Base-by-base conservation (phyloP, 2,888 invertebrate genomes). In the Camptogramma bilineatum region DNA sequence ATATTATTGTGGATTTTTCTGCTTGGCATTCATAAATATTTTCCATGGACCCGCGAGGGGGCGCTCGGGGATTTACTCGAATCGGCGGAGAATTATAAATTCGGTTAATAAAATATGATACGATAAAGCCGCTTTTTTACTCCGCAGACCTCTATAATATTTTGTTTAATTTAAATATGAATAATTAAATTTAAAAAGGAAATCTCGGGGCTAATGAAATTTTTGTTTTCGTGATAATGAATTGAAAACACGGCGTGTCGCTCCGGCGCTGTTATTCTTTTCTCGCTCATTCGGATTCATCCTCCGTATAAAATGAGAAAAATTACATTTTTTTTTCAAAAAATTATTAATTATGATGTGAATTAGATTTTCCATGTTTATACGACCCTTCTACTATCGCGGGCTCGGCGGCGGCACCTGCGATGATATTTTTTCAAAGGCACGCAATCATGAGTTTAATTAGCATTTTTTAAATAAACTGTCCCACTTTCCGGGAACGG, bases 1-100 rank as follows among this genome's bases (percentile, higher is more conserved):
- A 92, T 91, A 92, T 92, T 92, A 92, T 93, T 92, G 92, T 92
- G 92, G 90, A 92, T 91, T 92, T 93, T 93, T 92, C 91, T 91
- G 90, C 90, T 90, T 87, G 85, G 90, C 87, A 87, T 91, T 91
- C 92, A 92, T 93, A 93, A 93, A 93, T 92, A 92, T 91, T 88
- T 90, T 87, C 84, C 86, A 79, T 80, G 84, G 80, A 78, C 73
- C 76, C 76, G 74, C 73, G 73, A 69, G 73, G 76, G 74, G 74
- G 73, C 77, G 72, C 75, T 73, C 75, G 75, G 81, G 88, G 88
- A 87, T 88, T 88, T 88, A 86, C 84, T 84, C 86, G 87, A 88
- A 91, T 90, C 90, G 88, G 85, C 87, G 90, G 82, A 85, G 91
- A 91, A 93, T 93, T 91, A 93, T 91, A 90, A 93, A 92, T 92